These are phyloP conservation scores for Antheraea pernyi DNA, from an alignment of 1,140 invertebrate species.

Conservation along the genomic window DNA sequence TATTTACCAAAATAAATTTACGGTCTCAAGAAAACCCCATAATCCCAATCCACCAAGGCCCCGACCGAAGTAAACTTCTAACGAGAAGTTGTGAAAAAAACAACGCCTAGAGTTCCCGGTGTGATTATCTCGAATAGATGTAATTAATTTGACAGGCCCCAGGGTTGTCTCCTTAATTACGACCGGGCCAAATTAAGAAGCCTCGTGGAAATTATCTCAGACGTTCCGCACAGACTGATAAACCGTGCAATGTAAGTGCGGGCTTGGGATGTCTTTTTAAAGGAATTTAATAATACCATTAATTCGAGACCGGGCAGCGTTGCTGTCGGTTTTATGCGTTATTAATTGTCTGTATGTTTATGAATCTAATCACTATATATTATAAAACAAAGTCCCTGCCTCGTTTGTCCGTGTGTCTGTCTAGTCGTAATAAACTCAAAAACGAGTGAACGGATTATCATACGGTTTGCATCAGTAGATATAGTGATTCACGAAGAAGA, in stretches of 20 bases:
- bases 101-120: constrained; percentile 25
- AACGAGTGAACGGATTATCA: too few species aligned
- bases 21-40: background rate
- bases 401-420: background rate
- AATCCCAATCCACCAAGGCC: background rate
- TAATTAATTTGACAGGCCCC: constrained; percentile 36
- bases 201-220: constrained; percentile 23
- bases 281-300: constrained; percentile 1
- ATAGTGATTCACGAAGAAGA: too few species aligned
- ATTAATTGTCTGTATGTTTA: background rate
- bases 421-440: background rate
- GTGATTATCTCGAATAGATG: constrained; percentile 36
- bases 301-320: background rate
- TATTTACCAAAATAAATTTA: too few species aligned
- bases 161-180: constrained; percentile 30
- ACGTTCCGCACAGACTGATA: constrained; percentile 15
- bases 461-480: too few species aligned
- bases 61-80: background rate
- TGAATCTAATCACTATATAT: too few species aligned
- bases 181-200: constrained; percentile 30
- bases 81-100: background rate
- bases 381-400: too few species aligned
- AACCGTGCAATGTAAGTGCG: constrained; percentile 11
- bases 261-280: constrained; percentile 9
- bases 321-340: background rate